A percentile compares a stretch with the other conserved stretches of the same genome.
Conservation (phyloP, 1,140 invertebrate species). For the Myzus persicae region DNA sequence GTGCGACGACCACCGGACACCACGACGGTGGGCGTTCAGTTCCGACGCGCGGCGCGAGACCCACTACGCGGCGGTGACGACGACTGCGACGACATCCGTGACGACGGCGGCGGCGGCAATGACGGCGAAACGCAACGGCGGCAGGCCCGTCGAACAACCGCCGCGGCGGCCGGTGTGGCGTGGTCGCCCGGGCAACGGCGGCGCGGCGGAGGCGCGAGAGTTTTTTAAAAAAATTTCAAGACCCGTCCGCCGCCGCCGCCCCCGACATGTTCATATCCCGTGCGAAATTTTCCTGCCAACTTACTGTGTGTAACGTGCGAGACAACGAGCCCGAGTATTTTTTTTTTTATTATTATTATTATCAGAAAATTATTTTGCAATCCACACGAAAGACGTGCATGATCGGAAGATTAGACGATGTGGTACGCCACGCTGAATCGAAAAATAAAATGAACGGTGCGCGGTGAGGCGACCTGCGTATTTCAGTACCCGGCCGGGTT, state of each 20-base stretch:
- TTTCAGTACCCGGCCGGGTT: too few relatives aligned
- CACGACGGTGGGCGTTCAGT: background rate
- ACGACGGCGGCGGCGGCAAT: background rate
- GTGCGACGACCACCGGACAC: background rate
- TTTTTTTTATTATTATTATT: too few relatives aligned
- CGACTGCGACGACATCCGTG: background rate
- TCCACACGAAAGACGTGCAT: too few relatives aligned
- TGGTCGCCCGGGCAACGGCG: slow-evolving; percentile 26
- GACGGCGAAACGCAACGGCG: background rate
- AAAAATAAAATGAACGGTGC: too few relatives aligned
- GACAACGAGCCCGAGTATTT: too few relatives aligned
- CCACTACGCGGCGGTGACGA: slow-evolving; percentile 6
- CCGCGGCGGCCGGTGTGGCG: background rate
- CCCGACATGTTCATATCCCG: background rate
- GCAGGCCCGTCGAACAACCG: background rate
- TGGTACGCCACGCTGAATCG: too few relatives aligned
- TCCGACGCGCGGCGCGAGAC: background rate
- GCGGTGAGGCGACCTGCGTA: too few relatives aligned
- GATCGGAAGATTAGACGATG: too few relatives aligned
- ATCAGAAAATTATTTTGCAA: too few relatives aligned
- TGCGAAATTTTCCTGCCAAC: background rate
- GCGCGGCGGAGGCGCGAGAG: background rate
- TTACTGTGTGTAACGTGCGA: background rate
- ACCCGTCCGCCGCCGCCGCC: background rate
- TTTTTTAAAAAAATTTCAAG: background rate